Evolutionary conservation across 2,113 vertebrate species (phyloP).

Genomic region (Bubo bubo): DNA sequence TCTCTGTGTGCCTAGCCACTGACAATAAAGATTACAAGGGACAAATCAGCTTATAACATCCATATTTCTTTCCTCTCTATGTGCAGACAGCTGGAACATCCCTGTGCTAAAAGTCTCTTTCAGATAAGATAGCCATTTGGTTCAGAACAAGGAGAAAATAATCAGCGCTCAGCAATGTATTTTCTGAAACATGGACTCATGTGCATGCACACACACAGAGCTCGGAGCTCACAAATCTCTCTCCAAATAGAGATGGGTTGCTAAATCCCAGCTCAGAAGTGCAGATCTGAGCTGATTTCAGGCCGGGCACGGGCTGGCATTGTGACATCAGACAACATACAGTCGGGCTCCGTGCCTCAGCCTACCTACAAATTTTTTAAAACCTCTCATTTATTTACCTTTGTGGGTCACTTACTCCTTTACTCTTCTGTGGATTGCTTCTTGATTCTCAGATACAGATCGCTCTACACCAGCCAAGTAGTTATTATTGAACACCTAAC

Average conservation of each 20-base stretch:
- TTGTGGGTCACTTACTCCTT: not conserved
- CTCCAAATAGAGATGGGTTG: not conserved
- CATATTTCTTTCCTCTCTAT: not conserved
- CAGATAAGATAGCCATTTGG: not conserved
- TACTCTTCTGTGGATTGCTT: not conserved
- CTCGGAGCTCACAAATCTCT: not conserved
- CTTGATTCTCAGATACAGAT: not conserved
- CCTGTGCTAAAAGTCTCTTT: not conserved
- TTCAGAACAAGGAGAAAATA: not conserved
- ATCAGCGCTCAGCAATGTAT: not conserved
- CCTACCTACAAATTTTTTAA: not conserved
- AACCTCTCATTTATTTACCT: not conserved
- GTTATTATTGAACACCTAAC: not conserved
- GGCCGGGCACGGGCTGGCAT: not conserved
- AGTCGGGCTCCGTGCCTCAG: not conserved
- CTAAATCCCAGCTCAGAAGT: not conserved
- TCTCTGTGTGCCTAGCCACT: not conserved
- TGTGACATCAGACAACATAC: not conserved
- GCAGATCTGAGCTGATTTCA: not conserved
- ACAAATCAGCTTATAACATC: not conserved
- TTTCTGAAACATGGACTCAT: not conserved
- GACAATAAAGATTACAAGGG: not conserved
- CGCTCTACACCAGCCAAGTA: not conserved
- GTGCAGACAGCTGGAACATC: not conserved
- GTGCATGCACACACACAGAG: not conserved